A percentile compares a stretch with the other conserved stretches of the same genome.
Evolutionary conservation across 2,113 vertebrate genomes (phyloP).

Genomic region (Equus quagga): DNA sequence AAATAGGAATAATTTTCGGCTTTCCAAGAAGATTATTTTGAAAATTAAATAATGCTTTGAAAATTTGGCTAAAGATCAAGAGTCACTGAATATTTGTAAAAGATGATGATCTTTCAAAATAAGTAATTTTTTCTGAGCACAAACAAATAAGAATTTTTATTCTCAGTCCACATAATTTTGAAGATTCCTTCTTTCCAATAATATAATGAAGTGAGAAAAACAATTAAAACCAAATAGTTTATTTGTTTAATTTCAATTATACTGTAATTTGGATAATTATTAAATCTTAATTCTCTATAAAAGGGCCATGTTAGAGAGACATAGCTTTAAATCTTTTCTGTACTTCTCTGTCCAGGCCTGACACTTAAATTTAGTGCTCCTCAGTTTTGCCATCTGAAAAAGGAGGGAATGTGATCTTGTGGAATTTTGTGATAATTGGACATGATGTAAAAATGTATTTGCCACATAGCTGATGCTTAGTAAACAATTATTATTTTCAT

Average conservation of each 20-base stretch:
- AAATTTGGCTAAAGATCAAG: not conserved
- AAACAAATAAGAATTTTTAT: not conserved
- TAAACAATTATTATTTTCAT: not conserved
- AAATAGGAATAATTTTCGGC: not conserved
- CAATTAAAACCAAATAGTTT: not conserved
- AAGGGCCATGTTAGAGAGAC: not conserved
- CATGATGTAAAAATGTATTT: not conserved
- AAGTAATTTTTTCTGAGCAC: not conserved
- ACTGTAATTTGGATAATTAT: not conserved
- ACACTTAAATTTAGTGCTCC: not conserved
- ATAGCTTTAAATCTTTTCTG: not conserved
- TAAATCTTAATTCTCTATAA: not conserved
- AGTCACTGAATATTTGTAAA: not conserved
- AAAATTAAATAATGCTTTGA: not conserved
- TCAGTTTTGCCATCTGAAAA: not conserved
- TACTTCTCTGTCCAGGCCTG: not conserved
- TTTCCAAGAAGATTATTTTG: not conserved
- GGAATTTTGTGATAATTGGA: not conserved
- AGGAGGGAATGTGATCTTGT: not conserved
- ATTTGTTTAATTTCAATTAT: not conserved
- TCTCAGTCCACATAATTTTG: not conserved
- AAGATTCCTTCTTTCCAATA: not conserved
- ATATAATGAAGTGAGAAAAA: not conserved
- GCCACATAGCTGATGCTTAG: not conserved
- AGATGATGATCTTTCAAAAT: not conserved